phyloP scores from a whole-genome alignment of 2,797 vertebrate species.

The Cossypha caffra region DNA sequence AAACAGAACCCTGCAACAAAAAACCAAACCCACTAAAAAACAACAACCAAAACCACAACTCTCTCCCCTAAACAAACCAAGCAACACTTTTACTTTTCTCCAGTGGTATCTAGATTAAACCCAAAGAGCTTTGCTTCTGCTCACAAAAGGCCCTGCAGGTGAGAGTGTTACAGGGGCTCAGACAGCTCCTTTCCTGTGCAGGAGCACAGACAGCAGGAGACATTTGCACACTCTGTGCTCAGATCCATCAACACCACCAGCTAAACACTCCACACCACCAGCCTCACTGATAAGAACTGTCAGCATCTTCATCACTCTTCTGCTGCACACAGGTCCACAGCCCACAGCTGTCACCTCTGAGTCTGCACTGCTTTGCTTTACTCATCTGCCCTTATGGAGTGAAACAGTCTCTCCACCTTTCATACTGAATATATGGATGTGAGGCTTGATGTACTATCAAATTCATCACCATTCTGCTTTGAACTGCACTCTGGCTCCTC shows the following conservation, averaged over 20 bases:
- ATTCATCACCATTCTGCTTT: not conserved
- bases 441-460: not conserved
- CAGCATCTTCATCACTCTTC: not conserved
- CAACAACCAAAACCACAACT: not conserved
- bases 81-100: not conserved
- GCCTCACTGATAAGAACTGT: not conserved
- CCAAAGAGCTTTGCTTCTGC: not conserved
- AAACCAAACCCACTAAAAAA: too few relatives aligned
- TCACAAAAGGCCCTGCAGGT: not conserved
- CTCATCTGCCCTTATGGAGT: not conserved
- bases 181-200: not conserved
- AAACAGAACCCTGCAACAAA: not conserved
- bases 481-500: not conserved
- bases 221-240: not conserved
- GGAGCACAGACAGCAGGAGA: not conserved
- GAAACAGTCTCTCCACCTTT: not conserved
- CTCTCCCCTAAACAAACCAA: accelerated
- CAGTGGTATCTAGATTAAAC: not conserved
- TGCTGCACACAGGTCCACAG: not conserved
- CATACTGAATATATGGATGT: not conserved
- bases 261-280: not conserved
- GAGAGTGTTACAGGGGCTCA: not conserved
- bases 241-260: not conserved
- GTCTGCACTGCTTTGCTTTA: not conserved
- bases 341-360: not conserved